Percentiles rank a stretch among this genome's conserved stretches.
Conservation (phyloP, 2,888 invertebrate genomes). For the Microplitis manilae region DNA sequence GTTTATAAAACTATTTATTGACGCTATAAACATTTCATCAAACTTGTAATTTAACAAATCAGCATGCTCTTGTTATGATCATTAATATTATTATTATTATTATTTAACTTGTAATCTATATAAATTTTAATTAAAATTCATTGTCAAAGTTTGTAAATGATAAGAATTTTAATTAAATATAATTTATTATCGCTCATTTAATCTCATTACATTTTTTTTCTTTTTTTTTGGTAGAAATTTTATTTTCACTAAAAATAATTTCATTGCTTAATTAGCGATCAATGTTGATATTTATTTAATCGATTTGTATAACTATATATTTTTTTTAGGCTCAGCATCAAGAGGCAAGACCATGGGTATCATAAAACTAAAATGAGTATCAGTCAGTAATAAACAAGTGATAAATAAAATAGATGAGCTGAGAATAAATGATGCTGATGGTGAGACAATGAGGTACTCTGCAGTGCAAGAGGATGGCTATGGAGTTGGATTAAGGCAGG, state of each 20-base stretch:
- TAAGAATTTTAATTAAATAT: not conserved
- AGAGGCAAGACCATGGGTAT: not conserved
- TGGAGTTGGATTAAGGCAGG: constrained; percentile 63
- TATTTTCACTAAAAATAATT: no score
- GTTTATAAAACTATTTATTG: not conserved
- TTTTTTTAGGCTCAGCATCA: not conserved
- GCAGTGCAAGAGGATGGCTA: constrained; percentile 63
- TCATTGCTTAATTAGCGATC: not conserved
- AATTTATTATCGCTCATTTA: not conserved
- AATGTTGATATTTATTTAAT: not conserved
- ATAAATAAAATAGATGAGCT: constrained; percentile 24
- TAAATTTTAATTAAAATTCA: not conserved
- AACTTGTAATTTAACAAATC: not conserved
- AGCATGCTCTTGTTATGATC: not conserved
- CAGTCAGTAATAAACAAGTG: not conserved
- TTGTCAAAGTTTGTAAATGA: not conserved
- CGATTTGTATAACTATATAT: not conserved
- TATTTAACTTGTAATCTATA: not conserved
- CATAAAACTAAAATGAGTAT: not conserved
- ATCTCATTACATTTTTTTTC: no score
- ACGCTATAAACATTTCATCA: not conserved
- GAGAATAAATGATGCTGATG: constrained; percentile 51
- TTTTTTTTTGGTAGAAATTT: no score
- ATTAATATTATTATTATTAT: not conserved
- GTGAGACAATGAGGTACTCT: constrained; percentile 64